Conservation (phyloP, 2,888 invertebrate species). For the Drosophila falleni region DNA sequence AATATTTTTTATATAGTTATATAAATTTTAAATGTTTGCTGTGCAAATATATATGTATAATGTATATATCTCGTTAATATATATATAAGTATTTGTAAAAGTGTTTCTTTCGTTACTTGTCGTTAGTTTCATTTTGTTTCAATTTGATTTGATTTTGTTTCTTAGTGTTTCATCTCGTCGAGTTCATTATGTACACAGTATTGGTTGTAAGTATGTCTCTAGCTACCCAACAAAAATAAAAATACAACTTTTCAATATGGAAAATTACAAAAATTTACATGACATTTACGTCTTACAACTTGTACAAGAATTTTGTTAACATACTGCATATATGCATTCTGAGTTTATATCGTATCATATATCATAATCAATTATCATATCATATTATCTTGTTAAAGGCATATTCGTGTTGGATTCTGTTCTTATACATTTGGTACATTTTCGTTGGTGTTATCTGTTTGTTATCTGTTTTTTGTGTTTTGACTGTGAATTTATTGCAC, state of each 20-base stretch:
- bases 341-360: slow-evolving; percentile 12
- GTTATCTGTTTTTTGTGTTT: slow-evolving; percentile 2
- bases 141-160: slow-evolving; percentile 33
- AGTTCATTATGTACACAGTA: slow-evolving; percentile 31
- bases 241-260: slow-evolving; percentile 53
- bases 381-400: slow-evolving; percentile 53
- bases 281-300: slow-evolving; percentile 34
- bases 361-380: slow-evolving; percentile 12
- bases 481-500: slow-evolving; percentile 49
- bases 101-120: slow-evolving; percentile 71
- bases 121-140: slow-evolving; percentile 61
- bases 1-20: slow-evolving; percentile 47
- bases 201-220: slow-evolving; percentile 43
- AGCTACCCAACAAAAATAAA: slow-evolving; percentile 57
- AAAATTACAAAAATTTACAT: slow-evolving; percentile 74
- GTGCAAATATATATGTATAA: slow-evolving; percentile 81
- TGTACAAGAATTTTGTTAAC: slow-evolving; percentile 62
- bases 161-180: slow-evolving; percentile 66
- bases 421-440: slow-evolving; percentile 12
- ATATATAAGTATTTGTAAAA: slow-evolving; percentile 62
- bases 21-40: slow-evolving; percentile 70
- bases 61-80: slow-evolving; percentile 70
- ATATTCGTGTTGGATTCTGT: slow-evolving; percentile 39
- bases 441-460: slow-evolving; percentile 7
- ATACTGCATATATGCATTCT: slow-evolving; percentile 21